These are phyloP conservation scores for Brenthis daphne DNA, from an alignment of 2,888 invertebrate genomes.

Conservation along the genomic window DNA sequence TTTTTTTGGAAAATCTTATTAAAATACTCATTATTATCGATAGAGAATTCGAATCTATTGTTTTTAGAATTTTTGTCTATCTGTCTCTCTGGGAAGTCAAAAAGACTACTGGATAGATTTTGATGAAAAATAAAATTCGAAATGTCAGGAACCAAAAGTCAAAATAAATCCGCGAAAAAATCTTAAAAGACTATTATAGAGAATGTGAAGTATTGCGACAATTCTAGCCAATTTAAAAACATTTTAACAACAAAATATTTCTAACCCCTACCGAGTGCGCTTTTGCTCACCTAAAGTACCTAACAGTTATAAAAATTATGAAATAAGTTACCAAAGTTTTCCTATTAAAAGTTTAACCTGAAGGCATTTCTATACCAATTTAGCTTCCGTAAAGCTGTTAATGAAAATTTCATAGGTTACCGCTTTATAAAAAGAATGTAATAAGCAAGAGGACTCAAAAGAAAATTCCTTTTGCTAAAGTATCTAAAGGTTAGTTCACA, in stretches of 20 bases:
- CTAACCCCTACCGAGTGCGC: neutral
- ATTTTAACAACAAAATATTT: slow-evolving; percentile 7
- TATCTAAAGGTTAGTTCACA: neutral
- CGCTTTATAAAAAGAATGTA: slow-evolving; percentile 29
- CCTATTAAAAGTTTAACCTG: slow-evolving; percentile 23
- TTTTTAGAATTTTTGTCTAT: no score
- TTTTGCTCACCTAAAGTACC: neutral
- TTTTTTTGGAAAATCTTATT: no score
- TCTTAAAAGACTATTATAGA: no score
- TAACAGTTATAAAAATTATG: slow-evolving; percentile 13
- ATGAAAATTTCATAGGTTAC: slow-evolving; percentile 30
- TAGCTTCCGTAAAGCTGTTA: slow-evolving; percentile 17
- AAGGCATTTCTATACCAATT: slow-evolving; percentile 20
- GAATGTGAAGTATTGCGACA: no score
- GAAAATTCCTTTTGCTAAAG: neutral
- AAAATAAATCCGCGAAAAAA: no score
- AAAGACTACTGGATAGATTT: no score
- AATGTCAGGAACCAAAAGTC: no score
- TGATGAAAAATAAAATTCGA: no score
- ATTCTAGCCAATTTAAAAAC: neutral
- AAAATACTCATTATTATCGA: no score
- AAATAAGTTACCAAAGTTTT: slow-evolving; percentile 19
- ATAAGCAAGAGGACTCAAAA: slow-evolving; percentile 16
- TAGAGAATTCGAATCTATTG: no score
- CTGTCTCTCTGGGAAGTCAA: no score